phyloP scores from a whole-genome alignment of 1,140 invertebrate species.

The Drosophila fuyamai region DNA sequence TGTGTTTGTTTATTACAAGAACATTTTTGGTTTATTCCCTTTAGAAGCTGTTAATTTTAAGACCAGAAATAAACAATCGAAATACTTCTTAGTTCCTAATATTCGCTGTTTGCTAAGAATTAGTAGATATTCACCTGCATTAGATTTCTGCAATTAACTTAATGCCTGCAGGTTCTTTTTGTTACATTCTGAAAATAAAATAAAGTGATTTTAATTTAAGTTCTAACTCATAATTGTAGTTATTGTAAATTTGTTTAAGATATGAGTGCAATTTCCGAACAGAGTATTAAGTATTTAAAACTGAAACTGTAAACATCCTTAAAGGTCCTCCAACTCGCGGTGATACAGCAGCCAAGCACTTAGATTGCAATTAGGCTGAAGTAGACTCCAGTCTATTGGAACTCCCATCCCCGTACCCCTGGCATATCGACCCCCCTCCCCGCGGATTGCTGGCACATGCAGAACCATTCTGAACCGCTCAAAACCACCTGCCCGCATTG shows the following conservation, averaged over 20 bases:
- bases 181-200: too few relatives aligned
- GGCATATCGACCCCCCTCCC: background rate
- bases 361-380: conserved; percentile 53
- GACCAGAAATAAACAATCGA: too few relatives aligned
- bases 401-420: conserved; percentile 1
- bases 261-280: background rate
- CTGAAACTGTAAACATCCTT: background rate
- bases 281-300: background rate
- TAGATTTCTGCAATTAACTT: too few relatives aligned
- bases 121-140: background rate
- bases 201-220: too few relatives aligned
- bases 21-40: background rate
- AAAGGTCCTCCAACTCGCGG: background rate
- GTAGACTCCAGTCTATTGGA: conserved; percentile 38
- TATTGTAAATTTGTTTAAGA: too few relatives aligned
- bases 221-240: too few relatives aligned
- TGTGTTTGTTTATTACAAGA: too few relatives aligned
- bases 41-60: too few relatives aligned
- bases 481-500: conserved; percentile 51
- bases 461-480: background rate
- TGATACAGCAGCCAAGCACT: conserved; percentile 13
- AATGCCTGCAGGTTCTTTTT: too few relatives aligned
- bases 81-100: too few relatives aligned
- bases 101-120: background rate
- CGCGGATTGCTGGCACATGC: background rate